A percentile compares a stretch with the other conserved stretches of the same genome.
Evolutionary conservation across 2,797 vertebrate species (phyloP).

Genomic region (Phylloscopus collybita): DNA sequence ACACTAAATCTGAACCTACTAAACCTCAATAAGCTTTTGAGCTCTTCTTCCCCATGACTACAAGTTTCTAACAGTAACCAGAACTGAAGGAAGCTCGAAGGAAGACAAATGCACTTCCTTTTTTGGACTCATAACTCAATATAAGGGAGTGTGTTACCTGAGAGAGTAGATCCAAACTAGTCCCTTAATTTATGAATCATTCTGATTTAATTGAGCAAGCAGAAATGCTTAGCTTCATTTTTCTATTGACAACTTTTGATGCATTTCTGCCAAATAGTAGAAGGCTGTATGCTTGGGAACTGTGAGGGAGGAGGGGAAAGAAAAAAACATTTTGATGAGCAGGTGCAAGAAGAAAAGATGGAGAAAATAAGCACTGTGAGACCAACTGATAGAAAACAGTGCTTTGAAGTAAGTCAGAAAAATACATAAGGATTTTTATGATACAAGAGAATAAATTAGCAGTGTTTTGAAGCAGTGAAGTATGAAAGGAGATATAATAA

Average conservation of each 20-base stretch:
- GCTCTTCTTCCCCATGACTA: not conserved
- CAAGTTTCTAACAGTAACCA: not conserved
- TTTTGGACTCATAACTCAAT: not conserved
- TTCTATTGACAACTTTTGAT: not conserved
- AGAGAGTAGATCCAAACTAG: not conserved
- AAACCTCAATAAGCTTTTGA: not conserved
- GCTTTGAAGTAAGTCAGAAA: constrained; percentile 47
- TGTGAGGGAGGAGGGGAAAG: not conserved
- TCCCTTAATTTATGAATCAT: not conserved
- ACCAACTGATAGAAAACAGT: constrained; percentile 9
- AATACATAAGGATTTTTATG: constrained; percentile 8
- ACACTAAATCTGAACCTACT: not conserved
- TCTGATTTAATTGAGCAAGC: not conserved
- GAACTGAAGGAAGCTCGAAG: not conserved
- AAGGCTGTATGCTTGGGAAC: constrained; percentile 4
- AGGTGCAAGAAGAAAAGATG: constrained; percentile 51
- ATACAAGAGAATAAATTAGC: constrained; percentile 50
- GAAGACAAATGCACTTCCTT: not conserved
- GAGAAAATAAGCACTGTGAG: constrained; percentile 20
- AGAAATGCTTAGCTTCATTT: not conserved
- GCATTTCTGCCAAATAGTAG: not conserved
- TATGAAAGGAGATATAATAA: constrained; percentile 28
- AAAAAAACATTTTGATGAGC: constrained; percentile 19
- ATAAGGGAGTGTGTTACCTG: not conserved
- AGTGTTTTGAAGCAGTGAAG: constrained; percentile 28